These are phyloP conservation scores for Diadromus collaris DNA, from an alignment of 2,888 invertebrate genomes.

Conservation along the genomic window DNA sequence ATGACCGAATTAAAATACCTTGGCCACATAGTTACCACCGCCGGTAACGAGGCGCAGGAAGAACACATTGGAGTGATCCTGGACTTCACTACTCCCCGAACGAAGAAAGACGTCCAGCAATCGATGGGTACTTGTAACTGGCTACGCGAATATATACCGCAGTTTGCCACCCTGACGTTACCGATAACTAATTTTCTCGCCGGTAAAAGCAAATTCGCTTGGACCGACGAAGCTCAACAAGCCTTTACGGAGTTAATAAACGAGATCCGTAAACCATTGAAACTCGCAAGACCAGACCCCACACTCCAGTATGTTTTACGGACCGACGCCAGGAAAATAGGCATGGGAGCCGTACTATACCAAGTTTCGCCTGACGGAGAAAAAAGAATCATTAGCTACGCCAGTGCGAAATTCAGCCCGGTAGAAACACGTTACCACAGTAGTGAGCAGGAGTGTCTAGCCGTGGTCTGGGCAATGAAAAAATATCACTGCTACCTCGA, in stretches of 20 bases:
- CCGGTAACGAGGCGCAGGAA: not conserved
- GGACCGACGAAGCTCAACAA: conserved; percentile 15
- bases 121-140: conserved; percentile 54
- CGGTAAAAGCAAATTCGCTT: not conserved
- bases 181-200: conserved; percentile 37
- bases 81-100: not conserved
- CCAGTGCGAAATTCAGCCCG: conserved; percentile 30
- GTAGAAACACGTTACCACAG: not conserved
- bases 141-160: conserved; percentile 45
- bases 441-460: not conserved
- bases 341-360: conserved; percentile 5
- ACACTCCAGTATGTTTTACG: conserved; percentile 9
- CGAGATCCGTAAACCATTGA: conserved; percentile 16
- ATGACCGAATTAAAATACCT: not conserved
- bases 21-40: not conserved
- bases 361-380: not conserved
- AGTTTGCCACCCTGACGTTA: conserved; percentile 8
- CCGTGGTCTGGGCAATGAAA: not conserved
- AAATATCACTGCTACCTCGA: not conserved
- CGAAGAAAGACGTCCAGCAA: conserved; percentile 16
- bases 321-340: conserved; percentile 37
- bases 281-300: conserved; percentile 34
- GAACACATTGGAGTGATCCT: not conserved
- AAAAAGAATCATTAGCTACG: conserved; percentile 39
- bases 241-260: conserved; percentile 13